Conservation (phyloP, 2,797 vertebrate species). For the Labroides dimidiatus region DNA sequence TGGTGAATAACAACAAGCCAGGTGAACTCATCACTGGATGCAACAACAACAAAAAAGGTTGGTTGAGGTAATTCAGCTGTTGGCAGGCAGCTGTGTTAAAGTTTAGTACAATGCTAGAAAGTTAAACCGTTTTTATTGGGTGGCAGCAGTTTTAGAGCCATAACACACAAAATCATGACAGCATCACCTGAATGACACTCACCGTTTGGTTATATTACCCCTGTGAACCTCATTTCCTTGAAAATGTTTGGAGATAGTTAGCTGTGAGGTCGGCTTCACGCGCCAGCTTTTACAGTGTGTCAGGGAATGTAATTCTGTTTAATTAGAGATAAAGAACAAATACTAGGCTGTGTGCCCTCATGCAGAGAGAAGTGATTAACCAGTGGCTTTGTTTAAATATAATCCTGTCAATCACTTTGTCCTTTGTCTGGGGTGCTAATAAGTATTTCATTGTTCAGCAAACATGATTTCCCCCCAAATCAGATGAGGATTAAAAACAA, state of each 20-base stretch:
- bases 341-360: constrained; percentile 58
- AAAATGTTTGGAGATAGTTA: constrained; percentile 38
- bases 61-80: not conserved
- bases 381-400: constrained; percentile 76
- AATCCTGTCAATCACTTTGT: constrained; percentile 79
- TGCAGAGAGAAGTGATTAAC: constrained; percentile 75
- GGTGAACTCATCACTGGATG: constrained; percentile 7
- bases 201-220: not conserved
- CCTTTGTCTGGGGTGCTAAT: constrained; percentile 74
- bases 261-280: constrained; percentile 41
- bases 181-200: not conserved
- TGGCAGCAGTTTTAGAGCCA: not conserved
- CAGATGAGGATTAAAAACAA: constrained; percentile 75
- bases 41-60: not conserved
- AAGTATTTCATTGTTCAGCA: constrained; percentile 80
- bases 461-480: constrained; percentile 72
- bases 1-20: constrained; percentile 1
- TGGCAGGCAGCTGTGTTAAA: not conserved
- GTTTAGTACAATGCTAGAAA: not conserved
- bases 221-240: constrained; percentile 11
- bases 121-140: not conserved
- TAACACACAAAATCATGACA: not conserved
- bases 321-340: constrained; percentile 75
- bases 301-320: constrained; percentile 72
- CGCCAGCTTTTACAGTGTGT: constrained; percentile 55